Base-by-base conservation (phyloP, 2,797 vertebrate genomes). In the Sebastes elongatus region DNA sequence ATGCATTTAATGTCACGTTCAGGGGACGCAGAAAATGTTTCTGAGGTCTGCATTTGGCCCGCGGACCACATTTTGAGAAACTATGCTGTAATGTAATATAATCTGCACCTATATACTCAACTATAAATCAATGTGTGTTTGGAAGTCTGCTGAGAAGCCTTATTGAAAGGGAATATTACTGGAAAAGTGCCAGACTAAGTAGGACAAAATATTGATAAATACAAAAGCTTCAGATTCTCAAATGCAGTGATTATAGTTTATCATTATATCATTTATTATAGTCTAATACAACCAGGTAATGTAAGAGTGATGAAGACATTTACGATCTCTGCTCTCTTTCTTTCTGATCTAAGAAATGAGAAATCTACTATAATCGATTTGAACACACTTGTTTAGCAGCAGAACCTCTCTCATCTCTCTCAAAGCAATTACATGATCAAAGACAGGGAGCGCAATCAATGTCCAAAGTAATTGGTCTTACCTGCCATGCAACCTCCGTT, bases 361-460 rank as follows among this genome's bases (percentile, higher is more conserved):
- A 90, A 90, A 76, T 74, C 77, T 70, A 13, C 56, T 52, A 8
- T 85, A 80, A 94, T 94, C 91, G 81, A 93, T 93, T 62, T 30
- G 53, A 91, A 80, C 88, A 85, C 85, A 92, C 88, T 87, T 90
- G 85, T 90, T 91, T 85, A 80, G 84, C 84, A 69, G 74, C 84
- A 89, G 74, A 89, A 78, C 18, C 57, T 27, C 87, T 83, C 78
- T 88, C 88, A 72, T 85, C 88, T 88, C 88, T 89, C 88, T 86
- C 89, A 59, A 82, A 90, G 90, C 92, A 91, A 93, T 95, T 94
- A 95, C 92, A 85, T 80, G 84, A 94, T 95, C 87, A 94, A 90
- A 94, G 92, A 88, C 71, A 74, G 82, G 53, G 71, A 76, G 87
- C 35, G 3, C 88, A 92, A 95, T 95, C 93, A 92, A 94, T 94